Conservation (phyloP, 2,888 invertebrate species). For the Plebejus anna region DNA sequence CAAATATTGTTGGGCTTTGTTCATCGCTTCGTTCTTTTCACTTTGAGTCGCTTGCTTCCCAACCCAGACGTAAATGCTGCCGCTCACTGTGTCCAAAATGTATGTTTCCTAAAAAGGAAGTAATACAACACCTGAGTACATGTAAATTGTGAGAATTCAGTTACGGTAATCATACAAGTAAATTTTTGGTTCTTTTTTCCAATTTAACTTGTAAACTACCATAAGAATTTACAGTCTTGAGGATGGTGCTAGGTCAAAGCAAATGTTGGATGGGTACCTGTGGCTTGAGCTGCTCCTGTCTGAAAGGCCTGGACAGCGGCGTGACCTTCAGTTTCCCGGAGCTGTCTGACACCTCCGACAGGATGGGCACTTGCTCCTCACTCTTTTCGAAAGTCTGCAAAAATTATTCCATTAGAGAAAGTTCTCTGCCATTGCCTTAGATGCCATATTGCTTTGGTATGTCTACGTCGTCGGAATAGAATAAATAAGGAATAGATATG, state of each 20-base stretch:
- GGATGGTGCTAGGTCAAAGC: no score
- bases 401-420: neutral
- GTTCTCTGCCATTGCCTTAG: neutral
- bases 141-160: neutral
- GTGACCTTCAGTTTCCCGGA: constrained; percentile 83
- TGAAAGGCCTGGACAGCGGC: constrained; percentile 85
- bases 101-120: constrained; percentile 83
- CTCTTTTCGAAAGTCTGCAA: constrained; percentile 82
- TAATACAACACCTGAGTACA: neutral
- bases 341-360: constrained; percentile 86
- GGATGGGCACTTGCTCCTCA: constrained; percentile 81
- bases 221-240: no score
- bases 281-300: constrained; percentile 84
- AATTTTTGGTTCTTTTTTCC: no score
- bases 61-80: constrained; percentile 92
- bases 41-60: constrained; percentile 84
- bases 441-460: neutral
- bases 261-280: constrained; percentile 63
- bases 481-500: no score
- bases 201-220: no score
- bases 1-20: constrained; percentile 84
- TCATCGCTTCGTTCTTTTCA: constrained; percentile 87
- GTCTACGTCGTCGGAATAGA: neutral
- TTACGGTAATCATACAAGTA: neutral
- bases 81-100: constrained; percentile 87